Conservation (phyloP, 2,797 vertebrate genomes). For the Pangasius macronema region DNA sequence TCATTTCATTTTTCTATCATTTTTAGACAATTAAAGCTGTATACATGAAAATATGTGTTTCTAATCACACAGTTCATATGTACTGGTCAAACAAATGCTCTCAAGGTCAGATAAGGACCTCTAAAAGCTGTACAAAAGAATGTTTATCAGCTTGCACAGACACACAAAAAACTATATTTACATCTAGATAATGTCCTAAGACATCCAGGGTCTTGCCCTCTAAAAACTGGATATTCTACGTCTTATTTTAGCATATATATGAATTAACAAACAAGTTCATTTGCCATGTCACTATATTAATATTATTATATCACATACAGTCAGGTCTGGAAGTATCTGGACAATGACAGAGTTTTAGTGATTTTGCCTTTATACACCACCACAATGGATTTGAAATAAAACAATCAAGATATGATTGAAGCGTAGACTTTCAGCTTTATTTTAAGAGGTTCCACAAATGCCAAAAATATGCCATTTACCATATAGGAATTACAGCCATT, state of each 20-base stretch:
- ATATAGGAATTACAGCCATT: no score
- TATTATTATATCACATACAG: slow-evolving; percentile 7
- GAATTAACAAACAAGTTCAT: background rate
- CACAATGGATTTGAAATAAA: no score
- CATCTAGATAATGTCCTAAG: background rate
- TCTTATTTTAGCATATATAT: background rate
- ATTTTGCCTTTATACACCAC: no score
- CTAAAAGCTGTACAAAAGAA: slow-evolving; percentile 2
- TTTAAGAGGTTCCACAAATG: no score
- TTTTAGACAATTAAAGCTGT: slow-evolving; percentile 2
- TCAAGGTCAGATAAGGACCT: slow-evolving; percentile 53
- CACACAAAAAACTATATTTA: background rate
- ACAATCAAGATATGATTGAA: no score
- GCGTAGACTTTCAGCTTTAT: no score
- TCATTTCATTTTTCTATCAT: background rate
- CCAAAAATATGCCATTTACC: no score
- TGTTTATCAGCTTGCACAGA: background rate
- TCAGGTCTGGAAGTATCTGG: no score
- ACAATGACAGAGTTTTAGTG: no score
- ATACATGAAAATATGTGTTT: slow-evolving; percentile 9
- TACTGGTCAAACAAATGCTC: slow-evolving; percentile 37
- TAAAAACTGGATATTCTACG: background rate
- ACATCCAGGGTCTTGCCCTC: background rate
- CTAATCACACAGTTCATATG: slow-evolving; percentile 7
- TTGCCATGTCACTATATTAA: background rate